Percentiles rank a stretch among this genome's conserved stretches.
Conservation (phyloP, 2,888 invertebrate species). For the Arrhopalites spinosus region DNA sequence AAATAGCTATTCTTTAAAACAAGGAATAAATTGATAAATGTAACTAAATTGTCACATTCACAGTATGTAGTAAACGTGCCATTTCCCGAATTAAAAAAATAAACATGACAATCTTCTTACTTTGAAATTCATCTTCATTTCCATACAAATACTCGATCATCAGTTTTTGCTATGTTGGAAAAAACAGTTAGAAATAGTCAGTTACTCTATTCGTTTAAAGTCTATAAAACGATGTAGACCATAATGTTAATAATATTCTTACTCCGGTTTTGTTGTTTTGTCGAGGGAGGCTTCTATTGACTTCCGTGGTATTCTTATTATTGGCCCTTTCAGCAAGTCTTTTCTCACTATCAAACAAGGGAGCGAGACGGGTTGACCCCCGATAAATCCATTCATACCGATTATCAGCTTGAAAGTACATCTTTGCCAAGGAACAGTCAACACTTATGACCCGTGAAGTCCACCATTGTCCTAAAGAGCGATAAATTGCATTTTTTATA, state of each 20-base stretch:
- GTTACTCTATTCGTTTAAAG: too few species aligned
- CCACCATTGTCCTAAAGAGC: conserved; percentile 72
- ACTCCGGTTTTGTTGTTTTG: conserved; percentile 3
- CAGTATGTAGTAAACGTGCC: too few species aligned
- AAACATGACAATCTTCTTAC: conserved; percentile 7
- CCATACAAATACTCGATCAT: conserved; percentile 36
- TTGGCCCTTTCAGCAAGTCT: conserved; percentile 17
- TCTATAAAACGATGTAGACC: too few species aligned
- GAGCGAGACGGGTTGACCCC: conserved; percentile 81
- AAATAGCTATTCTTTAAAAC: neutral
- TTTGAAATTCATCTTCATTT: conserved; percentile 34
- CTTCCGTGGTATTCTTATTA: conserved; percentile 6
- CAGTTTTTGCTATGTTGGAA: neutral
- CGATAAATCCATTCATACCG: conserved; percentile 92
- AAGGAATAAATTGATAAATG: neutral
- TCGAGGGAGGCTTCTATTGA: conserved; percentile 18
- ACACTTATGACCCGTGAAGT: conserved; percentile 75
- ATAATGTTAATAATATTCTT: too few species aligned
- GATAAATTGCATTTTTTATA: too few species aligned
- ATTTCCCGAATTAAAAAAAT: too few species aligned
- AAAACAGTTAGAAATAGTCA: neutral
- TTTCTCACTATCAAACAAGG: conserved; percentile 56
- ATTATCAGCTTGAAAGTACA: conserved; percentile 77
- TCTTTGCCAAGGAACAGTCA: conserved; percentile 85
- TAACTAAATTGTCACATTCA: too few species aligned